phyloP scores from a whole-genome alignment of 1,140 invertebrate species.

The Delia radicum region DNA sequence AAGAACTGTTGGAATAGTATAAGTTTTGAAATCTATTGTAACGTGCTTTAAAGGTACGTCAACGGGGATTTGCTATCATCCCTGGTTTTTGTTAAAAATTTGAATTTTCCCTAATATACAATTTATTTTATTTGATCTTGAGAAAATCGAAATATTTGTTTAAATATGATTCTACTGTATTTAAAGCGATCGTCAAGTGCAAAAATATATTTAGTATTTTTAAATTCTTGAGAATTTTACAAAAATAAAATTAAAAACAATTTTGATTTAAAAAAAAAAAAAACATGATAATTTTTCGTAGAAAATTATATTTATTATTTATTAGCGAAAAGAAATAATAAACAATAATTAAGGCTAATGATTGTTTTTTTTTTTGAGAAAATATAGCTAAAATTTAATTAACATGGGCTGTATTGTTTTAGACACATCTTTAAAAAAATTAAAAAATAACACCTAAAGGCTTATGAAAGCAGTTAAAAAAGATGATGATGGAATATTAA shows the following conservation, averaged over 20 bases:
- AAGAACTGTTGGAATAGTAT: no score
- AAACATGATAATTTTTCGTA: not conserved
- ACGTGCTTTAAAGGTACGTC: no score
- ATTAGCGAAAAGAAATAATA: not conserved
- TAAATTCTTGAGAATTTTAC: not conserved
- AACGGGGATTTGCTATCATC: no score
- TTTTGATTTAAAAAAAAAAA: not conserved
- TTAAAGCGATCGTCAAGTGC: not conserved
- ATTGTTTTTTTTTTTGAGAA: not conserved
- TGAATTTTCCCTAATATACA: no score
- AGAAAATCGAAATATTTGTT: no score
- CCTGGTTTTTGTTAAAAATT: no score
- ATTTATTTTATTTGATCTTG: no score
- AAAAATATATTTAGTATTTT: not conserved
- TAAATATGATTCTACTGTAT: no score
- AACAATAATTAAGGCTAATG: conserved; percentile 5
- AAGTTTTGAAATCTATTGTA: no score
- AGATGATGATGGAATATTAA: not conserved
- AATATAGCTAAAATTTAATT: conserved; percentile 2
- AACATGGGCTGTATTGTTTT: not conserved
- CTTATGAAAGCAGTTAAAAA: not conserved
- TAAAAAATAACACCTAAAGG: not conserved
- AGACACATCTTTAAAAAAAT: not conserved
- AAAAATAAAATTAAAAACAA: not conserved
- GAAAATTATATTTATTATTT: no score